Percentiles rank a stretch among this genome's conserved stretches.
Evolutionary conservation across 2,797 vertebrate species (phyloP).

Genomic region (Aulostomus chinensis): DNA sequence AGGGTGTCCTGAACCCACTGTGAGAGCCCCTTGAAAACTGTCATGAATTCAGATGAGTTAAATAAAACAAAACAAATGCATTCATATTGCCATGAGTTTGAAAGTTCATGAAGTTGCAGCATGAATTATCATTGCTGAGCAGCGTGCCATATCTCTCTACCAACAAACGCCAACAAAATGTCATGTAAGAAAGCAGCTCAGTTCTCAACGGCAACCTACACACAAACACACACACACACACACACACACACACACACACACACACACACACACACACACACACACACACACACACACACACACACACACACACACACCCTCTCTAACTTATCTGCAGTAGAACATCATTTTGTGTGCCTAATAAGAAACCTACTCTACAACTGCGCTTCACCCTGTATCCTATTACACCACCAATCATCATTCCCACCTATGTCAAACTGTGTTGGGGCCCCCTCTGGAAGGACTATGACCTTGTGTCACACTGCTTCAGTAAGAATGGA

Average conservation of each 20-base stretch:
- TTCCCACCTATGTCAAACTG: conserved; percentile 56
- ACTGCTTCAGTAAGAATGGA: conserved; percentile 61
- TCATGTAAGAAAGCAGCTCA: conserved; percentile 8
- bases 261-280: not conserved
- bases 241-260: not conserved
- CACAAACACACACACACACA: conserved; percentile 1
- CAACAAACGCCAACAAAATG: conserved; percentile 2
- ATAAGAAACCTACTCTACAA: conserved; percentile 52
- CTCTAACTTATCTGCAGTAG: conserved; percentile 27
- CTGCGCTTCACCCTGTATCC: conserved; percentile 55
- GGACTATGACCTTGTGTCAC: conserved; percentile 66
- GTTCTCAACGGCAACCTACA: conserved; percentile 2
- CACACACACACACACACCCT: not conserved
- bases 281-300: conserved; percentile 5
- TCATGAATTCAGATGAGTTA: too few species aligned
- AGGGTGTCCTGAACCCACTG: too few species aligned
- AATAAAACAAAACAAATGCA: conserved; percentile 27
- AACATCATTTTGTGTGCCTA: conserved; percentile 50
- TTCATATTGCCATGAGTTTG: conserved; percentile 4
- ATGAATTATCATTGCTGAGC: not conserved
- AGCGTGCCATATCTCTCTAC: not conserved
- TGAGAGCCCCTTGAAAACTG: too few species aligned
- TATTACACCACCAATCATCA: conserved; percentile 63
- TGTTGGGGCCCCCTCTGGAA: conserved; percentile 51
- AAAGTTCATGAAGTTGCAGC: conserved; percentile 37